Evolutionary conservation across 2,888 invertebrate species (phyloP), one percentile per base, ranked within the genome.

Genomic region (Thumatha senex): DNA sequence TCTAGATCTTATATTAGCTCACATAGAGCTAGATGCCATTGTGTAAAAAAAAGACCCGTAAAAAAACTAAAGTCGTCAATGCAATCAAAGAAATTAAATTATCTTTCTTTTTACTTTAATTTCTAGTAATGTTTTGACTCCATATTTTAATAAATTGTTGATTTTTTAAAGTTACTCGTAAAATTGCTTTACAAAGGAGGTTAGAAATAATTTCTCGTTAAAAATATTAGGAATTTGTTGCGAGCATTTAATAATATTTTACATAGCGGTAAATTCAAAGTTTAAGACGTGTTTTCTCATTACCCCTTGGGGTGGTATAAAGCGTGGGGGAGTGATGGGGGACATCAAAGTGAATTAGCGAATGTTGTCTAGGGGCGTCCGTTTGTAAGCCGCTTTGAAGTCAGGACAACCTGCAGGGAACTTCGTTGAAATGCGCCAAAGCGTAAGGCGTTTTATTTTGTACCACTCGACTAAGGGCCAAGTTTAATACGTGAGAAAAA

Each of bases 321-420:
- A 58, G 61, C 52, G 53, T 62, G 67, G 72, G 71, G 72, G 75
- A 63, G 70, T 63, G 75, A 74, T 80, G 84, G 83, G 79, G 72
- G 78, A 89, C 87, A 89, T 91, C 89, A 91, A 91, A 91, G 90
- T 83, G 89, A 91, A 90, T 91, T 90, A 91, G 84, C 86, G 86
- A 89, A 86, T 88, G 89, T 89, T 90, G 89, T 89, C 88, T 89
- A 82, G 84, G 89, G 89, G 90, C 85, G 88, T 88, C 87, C 86
- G 86, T 80, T 86, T 86, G 86, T 89, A 82, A 86, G 84, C 85
- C 77, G 84, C 89, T 91, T 90, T 91, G 89, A 89, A 85, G 86
- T 87, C 79, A 71, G 67, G 73, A 80, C 79, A 81, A 86, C 85
- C 88, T 84, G 82, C 80, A 77, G 84, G 75, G 80, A 67, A 76